Conservation (phyloP, 2,888 invertebrate genomes). For the Troides aeacus region DNA sequence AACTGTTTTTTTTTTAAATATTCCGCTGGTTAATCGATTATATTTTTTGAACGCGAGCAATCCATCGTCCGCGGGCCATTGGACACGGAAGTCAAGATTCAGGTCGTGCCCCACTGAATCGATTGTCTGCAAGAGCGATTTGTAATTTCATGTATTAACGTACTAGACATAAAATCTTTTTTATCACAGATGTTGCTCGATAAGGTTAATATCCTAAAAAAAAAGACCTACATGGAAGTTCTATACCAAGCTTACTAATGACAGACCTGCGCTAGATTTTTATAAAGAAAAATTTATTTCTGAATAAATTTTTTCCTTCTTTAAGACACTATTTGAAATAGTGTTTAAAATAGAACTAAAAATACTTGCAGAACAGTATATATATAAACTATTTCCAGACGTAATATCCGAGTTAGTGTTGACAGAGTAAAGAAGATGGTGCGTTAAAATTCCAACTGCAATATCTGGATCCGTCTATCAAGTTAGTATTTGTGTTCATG, state of each 20-base stretch:
- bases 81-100: slow-evolving; percentile 26
- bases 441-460: slow-evolving; percentile 4
- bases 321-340: too few relatives aligned
- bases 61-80: slow-evolving; percentile 28
- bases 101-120: slow-evolving; percentile 28
- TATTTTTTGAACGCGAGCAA: slow-evolving; percentile 19
- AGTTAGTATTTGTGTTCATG: slow-evolving; percentile 31
- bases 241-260: neutral
- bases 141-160: slow-evolving; percentile 11
- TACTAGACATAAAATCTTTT: slow-evolving; percentile 1
- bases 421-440: slow-evolving; percentile 2
- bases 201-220: neutral
- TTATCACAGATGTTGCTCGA: neutral
- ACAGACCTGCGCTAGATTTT: neutral
- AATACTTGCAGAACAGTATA: neutral
- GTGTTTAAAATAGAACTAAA: neutral
- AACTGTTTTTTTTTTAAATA: slow-evolving; percentile 23
- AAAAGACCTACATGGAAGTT: neutral
- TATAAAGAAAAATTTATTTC: too few relatives aligned
- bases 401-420: neutral
- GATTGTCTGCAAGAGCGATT: slow-evolving; percentile 18
- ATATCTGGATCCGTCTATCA: slow-evolving; percentile 8
- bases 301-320: too few relatives aligned
- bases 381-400: neutral
- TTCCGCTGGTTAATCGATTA: slow-evolving; percentile 27